Evolutionary conservation across 2,113 vertebrate species (phyloP).

Genomic region (Sturnira hondurensis): DNA sequence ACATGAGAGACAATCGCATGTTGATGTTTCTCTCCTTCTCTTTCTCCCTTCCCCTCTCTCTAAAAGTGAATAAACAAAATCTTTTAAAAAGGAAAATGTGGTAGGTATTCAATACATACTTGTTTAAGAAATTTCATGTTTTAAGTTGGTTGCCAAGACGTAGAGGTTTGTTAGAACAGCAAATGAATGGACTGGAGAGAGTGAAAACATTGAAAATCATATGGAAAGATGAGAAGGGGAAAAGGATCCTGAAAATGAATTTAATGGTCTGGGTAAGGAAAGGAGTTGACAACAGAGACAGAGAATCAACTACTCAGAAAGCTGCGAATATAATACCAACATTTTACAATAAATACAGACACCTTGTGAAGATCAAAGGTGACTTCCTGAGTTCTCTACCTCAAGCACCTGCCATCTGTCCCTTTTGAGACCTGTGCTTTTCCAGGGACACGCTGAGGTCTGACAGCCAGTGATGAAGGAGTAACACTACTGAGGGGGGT

Average conservation of each 20-base stretch:
- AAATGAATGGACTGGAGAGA: neutral
- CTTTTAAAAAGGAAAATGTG: neutral
- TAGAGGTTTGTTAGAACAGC: conserved; percentile 4
- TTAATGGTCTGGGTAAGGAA: neutral
- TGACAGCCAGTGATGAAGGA: neutral
- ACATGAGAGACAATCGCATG: too few species aligned
- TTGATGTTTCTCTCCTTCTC: too few species aligned
- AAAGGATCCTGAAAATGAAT: neutral
- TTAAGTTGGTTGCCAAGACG: neutral
- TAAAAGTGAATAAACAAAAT: too few species aligned
- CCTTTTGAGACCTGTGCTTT: neutral
- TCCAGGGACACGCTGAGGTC: neutral
- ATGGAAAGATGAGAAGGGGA: neutral
- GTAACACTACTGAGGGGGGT: neutral
- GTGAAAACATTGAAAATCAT: neutral
- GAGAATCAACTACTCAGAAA: neutral
- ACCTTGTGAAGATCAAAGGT: neutral
- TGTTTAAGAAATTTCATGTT: neutral
- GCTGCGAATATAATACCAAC: neutral
- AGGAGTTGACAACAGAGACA: neutral
- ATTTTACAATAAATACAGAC: neutral
- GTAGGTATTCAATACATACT: neutral
- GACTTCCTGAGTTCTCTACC: neutral
- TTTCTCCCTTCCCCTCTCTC: too few species aligned
- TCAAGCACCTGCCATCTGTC: neutral